These are phyloP conservation scores for Punctoribates punctum DNA, from an alignment of 2,888 invertebrate genomes.

Conservation along the genomic window DNA sequence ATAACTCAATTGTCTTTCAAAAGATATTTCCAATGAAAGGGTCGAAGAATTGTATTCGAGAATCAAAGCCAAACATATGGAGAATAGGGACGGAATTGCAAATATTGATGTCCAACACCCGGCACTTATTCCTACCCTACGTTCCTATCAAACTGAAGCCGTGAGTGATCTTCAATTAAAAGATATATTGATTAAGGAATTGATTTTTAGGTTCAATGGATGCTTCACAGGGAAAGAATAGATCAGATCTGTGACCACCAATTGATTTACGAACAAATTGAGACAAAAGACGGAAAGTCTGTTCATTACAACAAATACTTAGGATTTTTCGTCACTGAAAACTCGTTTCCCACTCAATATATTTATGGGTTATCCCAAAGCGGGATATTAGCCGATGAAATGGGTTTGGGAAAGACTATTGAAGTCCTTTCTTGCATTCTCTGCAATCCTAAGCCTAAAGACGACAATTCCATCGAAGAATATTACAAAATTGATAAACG, in stretches of 20 bases:
- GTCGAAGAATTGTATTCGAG: constrained; percentile 18
- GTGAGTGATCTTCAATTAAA: constrained; percentile 54
- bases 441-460: constrained; percentile 54
- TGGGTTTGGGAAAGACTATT: constrained; percentile 77
- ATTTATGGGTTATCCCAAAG: constrained; percentile 57
- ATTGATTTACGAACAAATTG: constrained; percentile 5
- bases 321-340: constrained; percentile 50
- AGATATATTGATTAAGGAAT: background rate
- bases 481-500: background rate
- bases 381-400: constrained; percentile 74
- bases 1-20: background rate
- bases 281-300: constrained; percentile 50
- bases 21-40: constrained; percentile 15
- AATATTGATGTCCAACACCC: constrained; percentile 19
- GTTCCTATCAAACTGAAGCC: constrained; percentile 65
- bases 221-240: constrained; percentile 61
- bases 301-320: constrained; percentile 57
- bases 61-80: constrained; percentile 16
- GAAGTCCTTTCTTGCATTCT: constrained; percentile 67
- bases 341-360: background rate
- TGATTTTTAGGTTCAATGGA: constrained; percentile 58
- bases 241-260: constrained; percentile 15
- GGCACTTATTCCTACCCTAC: constrained; percentile 56
- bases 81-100: background rate
- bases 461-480: background rate